phyloP scores from a whole-genome alignment of 2,797 vertebrate genomes.

The Miichthys miiuy region DNA sequence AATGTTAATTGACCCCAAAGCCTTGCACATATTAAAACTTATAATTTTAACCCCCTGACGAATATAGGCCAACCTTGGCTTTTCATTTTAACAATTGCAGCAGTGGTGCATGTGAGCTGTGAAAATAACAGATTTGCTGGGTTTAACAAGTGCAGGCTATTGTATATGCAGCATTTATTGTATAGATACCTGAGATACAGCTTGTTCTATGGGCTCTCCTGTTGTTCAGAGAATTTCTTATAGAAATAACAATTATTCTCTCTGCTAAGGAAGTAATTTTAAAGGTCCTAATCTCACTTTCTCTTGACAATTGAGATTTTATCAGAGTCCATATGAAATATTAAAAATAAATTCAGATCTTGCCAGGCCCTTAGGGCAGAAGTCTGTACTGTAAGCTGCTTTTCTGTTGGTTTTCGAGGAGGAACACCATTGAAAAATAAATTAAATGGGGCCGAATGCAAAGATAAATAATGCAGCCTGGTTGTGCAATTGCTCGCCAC shows the following conservation, averaged over 20 bases:
- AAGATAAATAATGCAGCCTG: slow-evolving; percentile 86
- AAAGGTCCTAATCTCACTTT: slow-evolving; percentile 81
- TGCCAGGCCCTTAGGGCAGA: slow-evolving; percentile 68
- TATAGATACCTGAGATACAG: slow-evolving; percentile 57
- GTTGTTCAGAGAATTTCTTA: slow-evolving; percentile 65
- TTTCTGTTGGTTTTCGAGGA: slow-evolving; percentile 75
- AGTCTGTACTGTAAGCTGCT: slow-evolving; percentile 72
- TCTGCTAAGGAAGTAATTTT: slow-evolving; percentile 80
- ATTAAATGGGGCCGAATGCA: slow-evolving; percentile 82
- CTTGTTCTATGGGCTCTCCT: slow-evolving; percentile 47
- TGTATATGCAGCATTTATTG: slow-evolving; percentile 55
- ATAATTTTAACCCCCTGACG: slow-evolving; percentile 71
- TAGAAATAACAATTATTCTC: slow-evolving; percentile 80
- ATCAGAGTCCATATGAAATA: slow-evolving; percentile 79
- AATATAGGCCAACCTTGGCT: slow-evolving; percentile 70
- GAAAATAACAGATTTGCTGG: slow-evolving; percentile 53
- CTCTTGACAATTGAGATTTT: slow-evolving; percentile 82
- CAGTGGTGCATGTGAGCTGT: slow-evolving; percentile 34
- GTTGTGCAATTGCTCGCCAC: slow-evolving; percentile 76
- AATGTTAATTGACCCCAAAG: slow-evolving; percentile 81
- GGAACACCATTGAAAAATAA: slow-evolving; percentile 83
- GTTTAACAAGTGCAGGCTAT: slow-evolving; percentile 52
- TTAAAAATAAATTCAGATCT: slow-evolving; percentile 78
- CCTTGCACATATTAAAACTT: slow-evolving; percentile 74
- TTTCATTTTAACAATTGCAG: slow-evolving; percentile 65